These are phyloP conservation scores for Trichomalopsis sarcophagae DNA, from an alignment of 1,140 invertebrate species.

Conservation along the genomic window DNA sequence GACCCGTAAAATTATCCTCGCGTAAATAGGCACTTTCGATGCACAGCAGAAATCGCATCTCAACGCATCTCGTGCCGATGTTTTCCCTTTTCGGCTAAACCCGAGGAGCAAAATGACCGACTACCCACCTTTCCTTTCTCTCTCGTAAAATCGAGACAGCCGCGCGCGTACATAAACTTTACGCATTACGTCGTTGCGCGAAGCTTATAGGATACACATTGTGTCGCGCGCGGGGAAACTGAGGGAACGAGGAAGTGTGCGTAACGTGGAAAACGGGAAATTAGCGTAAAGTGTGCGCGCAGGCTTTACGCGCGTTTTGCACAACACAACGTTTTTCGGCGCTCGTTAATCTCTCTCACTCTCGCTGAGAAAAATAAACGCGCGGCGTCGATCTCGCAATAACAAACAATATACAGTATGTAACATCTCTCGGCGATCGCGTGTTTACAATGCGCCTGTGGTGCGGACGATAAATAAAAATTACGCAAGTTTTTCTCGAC, in stretches of 20 bases:
- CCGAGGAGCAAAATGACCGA: not conserved
- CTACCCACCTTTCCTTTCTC: not conserved
- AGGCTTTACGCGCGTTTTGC: not conserved
- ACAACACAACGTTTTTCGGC: not conserved
- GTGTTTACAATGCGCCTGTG: no score
- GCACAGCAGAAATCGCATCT: no score
- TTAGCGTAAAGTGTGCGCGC: not conserved
- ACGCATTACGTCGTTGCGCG: not conserved
- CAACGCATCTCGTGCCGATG: no score
- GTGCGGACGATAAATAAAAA: not conserved
- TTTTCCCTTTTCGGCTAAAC: no score
- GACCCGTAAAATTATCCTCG: not conserved
- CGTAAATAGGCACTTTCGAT: not conserved
- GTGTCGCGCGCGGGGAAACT: not conserved
- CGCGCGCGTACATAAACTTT: not conserved
- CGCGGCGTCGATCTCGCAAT: not conserved
- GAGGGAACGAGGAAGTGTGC: not conserved
- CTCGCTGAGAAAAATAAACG: not conserved
- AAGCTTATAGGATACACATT: not conserved
- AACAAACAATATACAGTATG: not conserved
- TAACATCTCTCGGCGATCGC: not conserved
- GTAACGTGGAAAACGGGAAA: not conserved
- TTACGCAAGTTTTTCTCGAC: not conserved
- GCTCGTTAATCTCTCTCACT: no score
- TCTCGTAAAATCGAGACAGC: not conserved